phyloP scores from a whole-genome alignment of 1,140 invertebrate genomes.

The Pygmarrhopalites habei region DNA sequence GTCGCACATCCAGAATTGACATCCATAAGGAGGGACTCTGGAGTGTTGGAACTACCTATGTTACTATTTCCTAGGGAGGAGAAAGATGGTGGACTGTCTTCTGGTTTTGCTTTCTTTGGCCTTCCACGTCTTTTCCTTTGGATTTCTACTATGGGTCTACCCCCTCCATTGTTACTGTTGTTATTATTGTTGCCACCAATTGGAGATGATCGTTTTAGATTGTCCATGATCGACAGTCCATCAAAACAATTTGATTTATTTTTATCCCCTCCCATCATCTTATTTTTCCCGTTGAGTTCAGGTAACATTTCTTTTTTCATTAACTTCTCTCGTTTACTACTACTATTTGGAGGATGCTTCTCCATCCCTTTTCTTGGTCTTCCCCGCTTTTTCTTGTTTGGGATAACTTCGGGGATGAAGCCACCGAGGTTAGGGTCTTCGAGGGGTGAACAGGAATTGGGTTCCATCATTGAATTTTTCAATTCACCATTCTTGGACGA shows the following conservation, averaged over 20 bases:
- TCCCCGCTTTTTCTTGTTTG: slow-evolving; percentile 42
- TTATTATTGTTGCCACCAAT: neutral
- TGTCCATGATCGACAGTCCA: neutral
- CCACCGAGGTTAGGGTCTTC: neutral
- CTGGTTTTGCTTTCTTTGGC: slow-evolving; percentile 70
- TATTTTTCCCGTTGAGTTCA: neutral
- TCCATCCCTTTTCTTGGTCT: slow-evolving; percentile 41
- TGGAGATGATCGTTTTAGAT: neutral
- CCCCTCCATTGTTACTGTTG: neutral
- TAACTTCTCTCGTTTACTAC: slow-evolving; percentile 2
- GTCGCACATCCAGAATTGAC: too few relatives aligned
- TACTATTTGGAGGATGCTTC: slow-evolving; percentile 19
- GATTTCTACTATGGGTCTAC: slow-evolving; percentile 51
- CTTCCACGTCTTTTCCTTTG: slow-evolving; percentile 81
- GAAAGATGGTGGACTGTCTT: slow-evolving; percentile 17
- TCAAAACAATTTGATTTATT: slow-evolving; percentile 3
- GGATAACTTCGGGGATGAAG: slow-evolving; percentile 25
- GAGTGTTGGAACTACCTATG: slow-evolving; percentile 25
- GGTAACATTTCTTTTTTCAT: slow-evolving; percentile 12
- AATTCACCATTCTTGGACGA: slow-evolving; percentile 25
- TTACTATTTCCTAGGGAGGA: neutral
- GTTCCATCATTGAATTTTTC: slow-evolving; percentile 20
- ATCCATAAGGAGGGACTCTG: slow-evolving; percentile 25
- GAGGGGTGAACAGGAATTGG: neutral
- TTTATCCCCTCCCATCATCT: slow-evolving; percentile 1